Conservation (phyloP, 2,888 invertebrate species). For the Eupithecia inturbata region DNA sequence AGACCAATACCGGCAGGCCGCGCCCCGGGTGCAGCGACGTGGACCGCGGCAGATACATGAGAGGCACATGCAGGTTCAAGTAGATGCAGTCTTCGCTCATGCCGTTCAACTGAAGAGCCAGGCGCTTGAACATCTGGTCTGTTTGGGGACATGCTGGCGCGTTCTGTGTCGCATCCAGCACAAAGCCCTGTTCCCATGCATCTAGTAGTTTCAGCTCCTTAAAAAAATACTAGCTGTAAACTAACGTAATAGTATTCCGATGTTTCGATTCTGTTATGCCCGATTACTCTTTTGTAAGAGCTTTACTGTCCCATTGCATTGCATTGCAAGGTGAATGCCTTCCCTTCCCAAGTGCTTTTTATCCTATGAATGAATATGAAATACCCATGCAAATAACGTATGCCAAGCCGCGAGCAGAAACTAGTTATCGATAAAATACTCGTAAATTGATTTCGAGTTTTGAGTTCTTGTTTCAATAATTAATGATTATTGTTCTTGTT, state of each 20-base stretch:
- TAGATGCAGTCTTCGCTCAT: conserved; percentile 47
- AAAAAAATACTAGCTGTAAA: conserved; percentile 34
- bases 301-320: too few species aligned
- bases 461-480: too few species aligned
- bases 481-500: too few species aligned
- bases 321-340: too few species aligned
- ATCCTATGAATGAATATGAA: neutral
- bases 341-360: neutral
- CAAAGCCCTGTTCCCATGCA: conserved; percentile 72
- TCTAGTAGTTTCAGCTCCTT: conserved; percentile 78
- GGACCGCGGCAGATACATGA: neutral
- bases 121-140: conserved; percentile 49
- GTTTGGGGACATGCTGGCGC: conserved; percentile 81
- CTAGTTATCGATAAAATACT: too few species aligned
- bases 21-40: neutral
- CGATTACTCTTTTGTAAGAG: too few species aligned
- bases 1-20: conserved; percentile 69
- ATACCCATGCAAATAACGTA: neutral
- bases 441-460: too few species aligned
- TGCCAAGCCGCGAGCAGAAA: neutral
- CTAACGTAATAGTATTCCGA: neutral
- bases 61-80: conserved; percentile 32
- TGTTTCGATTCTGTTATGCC: neutral
- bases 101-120: conserved; percentile 16
- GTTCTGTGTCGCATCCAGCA: conserved; percentile 75